A percentile compares a stretch with the other conserved stretches of the same genome.
Evolutionary conservation across 2,797 vertebrate species (phyloP).

Genomic region (Pyrocephalus nanus): DNA sequence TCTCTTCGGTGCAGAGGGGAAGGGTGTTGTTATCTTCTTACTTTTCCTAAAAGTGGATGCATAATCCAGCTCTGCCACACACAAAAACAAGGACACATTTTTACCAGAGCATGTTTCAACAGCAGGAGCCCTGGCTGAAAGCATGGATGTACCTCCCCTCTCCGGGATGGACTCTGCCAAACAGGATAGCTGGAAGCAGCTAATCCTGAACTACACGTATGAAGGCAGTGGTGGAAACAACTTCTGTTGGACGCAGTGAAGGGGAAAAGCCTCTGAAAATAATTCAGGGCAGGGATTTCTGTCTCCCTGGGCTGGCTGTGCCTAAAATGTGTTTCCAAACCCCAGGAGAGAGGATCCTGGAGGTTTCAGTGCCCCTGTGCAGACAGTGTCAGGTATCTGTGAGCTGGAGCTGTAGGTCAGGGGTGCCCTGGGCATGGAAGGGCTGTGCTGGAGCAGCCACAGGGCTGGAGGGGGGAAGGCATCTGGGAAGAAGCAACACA

Average conservation of each 20-base stretch:
- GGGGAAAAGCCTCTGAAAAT: not conserved
- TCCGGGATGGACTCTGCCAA: not conserved
- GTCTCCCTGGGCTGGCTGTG: not conserved
- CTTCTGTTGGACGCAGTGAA: not conserved
- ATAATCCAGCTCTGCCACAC: not conserved
- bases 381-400: not conserved
- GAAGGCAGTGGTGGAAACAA: not conserved
- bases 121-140: not conserved
- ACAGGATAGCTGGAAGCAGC: not conserved
- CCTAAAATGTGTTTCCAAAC: not conserved
- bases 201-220: not conserved
- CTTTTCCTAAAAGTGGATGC: not conserved
- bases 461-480: not conserved
- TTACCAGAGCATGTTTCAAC: not conserved
- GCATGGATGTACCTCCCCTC: fast-evolving
- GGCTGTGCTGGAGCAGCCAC: not conserved
- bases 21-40: not conserved
- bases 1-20: not conserved
- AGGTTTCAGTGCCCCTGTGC: not conserved
- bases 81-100: not conserved
- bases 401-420: not conserved
- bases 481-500: not conserved
- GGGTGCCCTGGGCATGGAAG: not conserved
- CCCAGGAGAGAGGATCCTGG: not conserved
- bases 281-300: not conserved